These are phyloP conservation scores for Clarias platycephalus DNA, from an alignment of 2,797 vertebrate genomes.

Conservation along the genomic window DNA sequence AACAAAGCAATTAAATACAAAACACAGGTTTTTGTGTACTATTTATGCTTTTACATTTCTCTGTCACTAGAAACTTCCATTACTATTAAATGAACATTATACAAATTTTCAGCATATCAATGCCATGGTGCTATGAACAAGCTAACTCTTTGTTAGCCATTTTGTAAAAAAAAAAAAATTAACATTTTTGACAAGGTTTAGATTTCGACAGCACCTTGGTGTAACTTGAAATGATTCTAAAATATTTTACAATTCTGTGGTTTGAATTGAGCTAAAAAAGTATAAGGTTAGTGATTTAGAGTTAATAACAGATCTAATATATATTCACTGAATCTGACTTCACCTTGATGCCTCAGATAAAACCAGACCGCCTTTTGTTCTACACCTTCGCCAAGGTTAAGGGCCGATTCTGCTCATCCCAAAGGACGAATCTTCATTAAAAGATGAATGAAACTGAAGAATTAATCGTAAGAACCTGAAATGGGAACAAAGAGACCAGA, in stretches of 20 bases:
- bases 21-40: background rate
- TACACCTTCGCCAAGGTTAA: slow-evolving; percentile 12
- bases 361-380: background rate
- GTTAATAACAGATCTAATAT: background rate
- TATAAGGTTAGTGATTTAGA: background rate
- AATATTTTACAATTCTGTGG: no score
- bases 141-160: no score
- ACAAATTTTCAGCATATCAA: background rate
- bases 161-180: no score
- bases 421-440: slow-evolving; percentile 19
- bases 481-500: background rate
- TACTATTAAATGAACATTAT: background rate
- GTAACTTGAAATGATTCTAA: background rate
- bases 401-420: slow-evolving; percentile 8
- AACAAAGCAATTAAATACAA: background rate
- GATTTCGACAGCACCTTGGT: background rate
- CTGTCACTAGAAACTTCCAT: background rate
- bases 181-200: background rate
- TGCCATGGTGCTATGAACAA: background rate
- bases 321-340: background rate
- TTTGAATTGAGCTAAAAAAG: background rate
- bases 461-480: background rate
- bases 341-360: background rate
- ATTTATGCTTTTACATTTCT: background rate
- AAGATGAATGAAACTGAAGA: background rate